Percentiles rank a stretch among this genome's conserved stretches.
Conservation (phyloP, 2,113 vertebrate genomes). For the Smithornis capensis region DNA sequence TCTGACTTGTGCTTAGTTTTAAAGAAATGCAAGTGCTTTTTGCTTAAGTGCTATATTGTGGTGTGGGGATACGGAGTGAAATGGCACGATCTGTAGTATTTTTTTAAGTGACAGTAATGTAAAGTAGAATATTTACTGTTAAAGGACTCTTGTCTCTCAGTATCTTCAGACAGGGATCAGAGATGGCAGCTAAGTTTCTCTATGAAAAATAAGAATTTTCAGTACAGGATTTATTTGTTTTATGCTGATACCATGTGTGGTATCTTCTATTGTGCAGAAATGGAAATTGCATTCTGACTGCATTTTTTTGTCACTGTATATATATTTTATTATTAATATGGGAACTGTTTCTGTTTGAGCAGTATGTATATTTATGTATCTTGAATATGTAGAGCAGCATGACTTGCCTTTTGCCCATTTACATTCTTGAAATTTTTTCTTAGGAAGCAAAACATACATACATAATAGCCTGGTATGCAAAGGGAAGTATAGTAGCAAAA, state of each 20-base stretch:
- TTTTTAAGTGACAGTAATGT: neutral
- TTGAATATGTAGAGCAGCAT: neutral
- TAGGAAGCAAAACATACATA: neutral
- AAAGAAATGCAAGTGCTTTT: neutral
- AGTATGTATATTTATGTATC: neutral
- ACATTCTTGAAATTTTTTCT: slow-evolving; percentile 15
- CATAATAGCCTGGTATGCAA: slow-evolving; percentile 3
- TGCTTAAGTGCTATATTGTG: neutral
- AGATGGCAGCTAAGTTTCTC: neutral
- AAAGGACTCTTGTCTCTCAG: neutral
- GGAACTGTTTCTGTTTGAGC: neutral
- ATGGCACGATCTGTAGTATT: neutral
- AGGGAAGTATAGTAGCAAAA: slow-evolving; percentile 5
- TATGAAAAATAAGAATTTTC: neutral
- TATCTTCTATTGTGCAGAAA: neutral
- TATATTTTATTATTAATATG: neutral
- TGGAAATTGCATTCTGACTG: neutral
- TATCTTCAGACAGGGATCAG: neutral
- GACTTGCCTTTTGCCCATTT: neutral
- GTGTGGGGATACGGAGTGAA: neutral
- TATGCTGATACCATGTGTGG: neutral
- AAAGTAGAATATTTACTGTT: neutral
- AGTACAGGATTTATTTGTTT: neutral
- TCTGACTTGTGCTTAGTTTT: neutral
- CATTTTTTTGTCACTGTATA: neutral